Percentiles rank a stretch among this genome's conserved stretches.
These are phyloP conservation scores for Pandemis heparana DNA, from an alignment of 2,888 invertebrate genomes.

Conservation along the genomic window DNA sequence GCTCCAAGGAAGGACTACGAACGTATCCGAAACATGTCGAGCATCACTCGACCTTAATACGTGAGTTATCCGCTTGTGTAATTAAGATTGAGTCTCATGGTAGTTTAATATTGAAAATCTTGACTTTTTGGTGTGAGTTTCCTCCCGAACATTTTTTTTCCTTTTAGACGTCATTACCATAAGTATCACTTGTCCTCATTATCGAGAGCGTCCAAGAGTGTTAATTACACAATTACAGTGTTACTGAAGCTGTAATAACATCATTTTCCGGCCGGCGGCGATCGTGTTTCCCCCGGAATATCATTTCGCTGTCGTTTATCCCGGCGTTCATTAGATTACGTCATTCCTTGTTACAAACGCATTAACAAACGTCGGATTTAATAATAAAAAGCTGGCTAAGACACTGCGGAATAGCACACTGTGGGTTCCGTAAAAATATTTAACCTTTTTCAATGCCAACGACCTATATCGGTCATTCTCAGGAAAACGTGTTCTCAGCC, in stretches of 20 bases:
- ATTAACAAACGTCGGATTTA: conserved; percentile 7
- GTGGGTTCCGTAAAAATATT: not conserved
- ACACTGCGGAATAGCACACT: too few species aligned
- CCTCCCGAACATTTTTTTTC: too few species aligned
- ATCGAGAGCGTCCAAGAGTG: not conserved
- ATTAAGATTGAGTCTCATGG: too few species aligned
- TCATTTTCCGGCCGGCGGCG: conserved; percentile 8
- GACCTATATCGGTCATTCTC: too few species aligned
- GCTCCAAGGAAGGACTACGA: too few species aligned
- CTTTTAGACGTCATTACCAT: not conserved
- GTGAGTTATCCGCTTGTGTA: too few species aligned
- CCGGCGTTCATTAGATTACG: conserved; percentile 18
- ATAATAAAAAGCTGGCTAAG: not conserved
- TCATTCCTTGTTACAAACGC: conserved; percentile 11
- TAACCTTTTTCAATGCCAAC: not conserved
- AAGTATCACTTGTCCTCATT: not conserved
- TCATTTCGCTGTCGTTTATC: not conserved
- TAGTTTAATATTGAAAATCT: too few species aligned
- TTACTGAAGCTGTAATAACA: conserved; percentile 3
- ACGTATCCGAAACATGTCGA: too few species aligned
- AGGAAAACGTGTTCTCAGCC: too few species aligned
- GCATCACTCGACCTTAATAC: too few species aligned
- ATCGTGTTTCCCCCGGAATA: conserved; percentile 10
- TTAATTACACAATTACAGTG: conserved; percentile 5
- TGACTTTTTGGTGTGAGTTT: too few species aligned